phyloP scores from a whole-genome alignment of 2,797 vertebrate species.

The Gambelia wislizenii region DNA sequence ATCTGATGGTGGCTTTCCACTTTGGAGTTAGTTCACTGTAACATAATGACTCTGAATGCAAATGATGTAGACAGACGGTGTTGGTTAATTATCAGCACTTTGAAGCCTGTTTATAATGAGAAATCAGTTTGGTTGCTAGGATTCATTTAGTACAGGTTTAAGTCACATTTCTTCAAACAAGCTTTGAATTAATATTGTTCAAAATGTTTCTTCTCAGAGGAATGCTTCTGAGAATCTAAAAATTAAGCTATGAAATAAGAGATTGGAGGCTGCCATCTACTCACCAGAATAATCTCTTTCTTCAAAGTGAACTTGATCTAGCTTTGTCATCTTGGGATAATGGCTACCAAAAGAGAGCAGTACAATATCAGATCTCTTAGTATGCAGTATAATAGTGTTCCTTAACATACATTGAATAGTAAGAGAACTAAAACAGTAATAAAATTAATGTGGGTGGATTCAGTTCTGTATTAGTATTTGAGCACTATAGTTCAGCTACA shows the following conservation, averaged over 20 bases:
- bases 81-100: slow-evolving; percentile 5
- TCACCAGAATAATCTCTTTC: not conserved
- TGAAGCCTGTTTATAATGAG: slow-evolving; percentile 43
- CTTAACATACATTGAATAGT: not conserved
- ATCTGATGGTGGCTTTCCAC: not conserved
- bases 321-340: slow-evolving; percentile 17
- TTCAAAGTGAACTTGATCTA: not conserved
- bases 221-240: slow-evolving; percentile 32
- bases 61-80: slow-evolving; percentile 7
- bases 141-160: slow-evolving; percentile 36
- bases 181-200: slow-evolving; percentile 21
- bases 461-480: not conserved
- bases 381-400: not conserved
- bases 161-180: slow-evolving; percentile 40
- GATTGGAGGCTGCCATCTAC: slow-evolving; percentile 8
- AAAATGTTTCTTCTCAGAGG: slow-evolving; percentile 35
- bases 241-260: slow-evolving; percentile 23
- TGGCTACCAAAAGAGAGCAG: not conserved
- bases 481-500: not conserved
- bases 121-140: slow-evolving; percentile 42
- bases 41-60: slow-evolving; percentile 39
- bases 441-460: not conserved
- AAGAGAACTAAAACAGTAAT: not conserved
- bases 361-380: not conserved
- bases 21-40: slow-evolving; percentile 24